Evolutionary conservation across 1,140 invertebrate species (phyloP), one percentile per base, ranked within the genome.

Genomic region (Archivesica marissinica): DNA sequence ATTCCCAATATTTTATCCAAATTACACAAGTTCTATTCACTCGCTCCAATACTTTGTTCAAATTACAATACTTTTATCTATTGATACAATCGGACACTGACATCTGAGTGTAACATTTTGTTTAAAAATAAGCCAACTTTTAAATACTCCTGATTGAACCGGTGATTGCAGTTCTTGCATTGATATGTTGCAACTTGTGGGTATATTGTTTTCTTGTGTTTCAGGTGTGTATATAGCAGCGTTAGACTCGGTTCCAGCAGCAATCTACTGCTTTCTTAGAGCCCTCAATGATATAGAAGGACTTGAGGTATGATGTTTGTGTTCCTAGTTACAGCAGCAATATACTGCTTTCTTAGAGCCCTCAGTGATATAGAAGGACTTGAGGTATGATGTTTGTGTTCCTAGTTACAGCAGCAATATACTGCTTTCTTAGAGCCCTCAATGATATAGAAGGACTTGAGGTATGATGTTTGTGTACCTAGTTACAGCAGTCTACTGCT

Each of bases 381-480:
- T 52, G 91, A 95, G 89, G 95, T 96, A 92, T n/a, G 92, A 86
- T 54, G 0, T 25, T 39, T 61, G 38, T 33, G 15, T 30, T 30
- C 35, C 20, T 20, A 17, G 96, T 97, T 7, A 96, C 96, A 11
- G 96, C 96, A 52, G 96, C 97, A 33, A 95, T 97, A 84, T 97
- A 95, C 92, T 96, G 95, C 87, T 97, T 97, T 92, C 90, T 97
- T 20, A 94, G 95, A 89, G 95, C 96, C 15, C 94, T 95, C 85
- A 94, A 95, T 83, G 93, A 95, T 38, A 95, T 96, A 66, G 88
- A 94, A 13, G 93, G 92, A 25, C 95, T 96, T 52, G 91, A 95
- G 89, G 95, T 96, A 92, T n/a, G n/a, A n/a, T n/a, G n/a, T n/a
- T n/a, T n/a, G n/a, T n/a, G n/a, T n/a, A n/a, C n/a, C n/a, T n/a